Percentiles rank a stretch among this genome's conserved stretches.
phyloP scores from a whole-genome alignment of 1,140 invertebrate species.

The Hyles euphorbiae region DNA sequence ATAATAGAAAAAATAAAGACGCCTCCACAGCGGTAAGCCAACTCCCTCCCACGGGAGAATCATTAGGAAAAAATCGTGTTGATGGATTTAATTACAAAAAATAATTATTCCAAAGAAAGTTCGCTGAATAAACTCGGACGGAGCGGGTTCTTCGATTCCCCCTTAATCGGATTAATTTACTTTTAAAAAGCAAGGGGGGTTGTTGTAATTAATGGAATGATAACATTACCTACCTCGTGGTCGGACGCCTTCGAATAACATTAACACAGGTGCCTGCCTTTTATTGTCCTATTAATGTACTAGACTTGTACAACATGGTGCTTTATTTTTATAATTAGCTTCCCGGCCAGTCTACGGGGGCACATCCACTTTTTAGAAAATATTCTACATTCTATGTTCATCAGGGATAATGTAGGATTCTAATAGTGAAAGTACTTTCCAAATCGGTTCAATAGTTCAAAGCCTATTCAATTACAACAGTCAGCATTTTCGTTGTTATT shows the following conservation, averaged over 20 bases:
- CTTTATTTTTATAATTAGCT: no score
- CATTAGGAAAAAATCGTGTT: constrained; percentile 75
- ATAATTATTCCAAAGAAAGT: constrained; percentile 74
- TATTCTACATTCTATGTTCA: no score
- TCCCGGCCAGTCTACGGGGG: no score
- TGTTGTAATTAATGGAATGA: constrained; percentile 75
- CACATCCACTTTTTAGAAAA: no score
- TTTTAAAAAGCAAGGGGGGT: constrained; percentile 71
- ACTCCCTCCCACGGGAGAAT: constrained; percentile 62
- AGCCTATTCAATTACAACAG: no score
- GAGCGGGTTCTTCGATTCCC: constrained; percentile 72
- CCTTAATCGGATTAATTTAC: constrained; percentile 75
- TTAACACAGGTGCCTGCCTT: neutral
- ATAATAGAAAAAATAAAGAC: constrained; percentile 42
- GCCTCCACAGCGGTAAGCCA: constrained; percentile 29
- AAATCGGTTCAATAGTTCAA: no score
- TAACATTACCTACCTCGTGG: constrained; percentile 70
- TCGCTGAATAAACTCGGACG: constrained; percentile 69
- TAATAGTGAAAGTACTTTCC: no score
- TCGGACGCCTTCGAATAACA: constrained; percentile 41
- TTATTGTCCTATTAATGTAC: no score
- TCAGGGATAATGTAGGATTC: no score
- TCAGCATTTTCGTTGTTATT: no score
- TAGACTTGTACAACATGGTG: no score
- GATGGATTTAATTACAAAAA: constrained; percentile 75